Evolutionary conservation across 2,797 vertebrate genomes (phyloP).

Genomic region (Pelobates cultripes): DNA sequence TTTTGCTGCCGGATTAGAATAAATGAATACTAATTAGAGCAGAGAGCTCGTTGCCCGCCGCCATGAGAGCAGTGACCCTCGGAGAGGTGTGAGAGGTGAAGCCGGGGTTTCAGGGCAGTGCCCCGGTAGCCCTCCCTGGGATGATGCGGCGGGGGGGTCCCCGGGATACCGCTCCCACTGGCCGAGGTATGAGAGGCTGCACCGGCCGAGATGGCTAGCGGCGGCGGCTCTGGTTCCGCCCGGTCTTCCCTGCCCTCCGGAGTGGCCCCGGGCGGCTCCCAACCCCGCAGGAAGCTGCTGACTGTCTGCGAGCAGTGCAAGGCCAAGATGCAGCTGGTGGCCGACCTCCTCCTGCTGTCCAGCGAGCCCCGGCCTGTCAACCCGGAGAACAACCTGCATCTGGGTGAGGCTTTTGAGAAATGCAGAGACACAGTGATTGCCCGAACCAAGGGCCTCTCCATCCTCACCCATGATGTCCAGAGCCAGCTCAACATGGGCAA

Average conservation of each 20-base stretch:
- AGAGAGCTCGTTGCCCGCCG: neutral
- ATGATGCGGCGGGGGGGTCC: constrained; percentile 61
- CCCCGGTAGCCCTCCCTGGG: constrained; percentile 56
- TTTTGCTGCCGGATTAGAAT: neutral
- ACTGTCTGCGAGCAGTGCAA: constrained; percentile 92
- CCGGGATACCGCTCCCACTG: constrained; percentile 44
- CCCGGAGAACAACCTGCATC: constrained; percentile 77
- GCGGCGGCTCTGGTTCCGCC: constrained; percentile 83
- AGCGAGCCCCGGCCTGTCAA: constrained; percentile 93
- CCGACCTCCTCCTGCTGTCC: constrained; percentile 93
- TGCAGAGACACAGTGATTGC: constrained; percentile 97
- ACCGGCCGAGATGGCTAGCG: constrained; percentile 86
- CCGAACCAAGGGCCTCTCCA: constrained; percentile 95
- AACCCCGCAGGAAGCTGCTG: constrained; percentile 89
- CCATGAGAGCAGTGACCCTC: neutral
- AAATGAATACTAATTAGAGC: too few relatives aligned
- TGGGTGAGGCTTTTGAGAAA: constrained; percentile 92
- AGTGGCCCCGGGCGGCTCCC: constrained; percentile 70
- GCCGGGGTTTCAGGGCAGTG: constrained; percentile 52
- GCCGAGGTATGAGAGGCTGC: constrained; percentile 49
- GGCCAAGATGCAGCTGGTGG: constrained; percentile 97
- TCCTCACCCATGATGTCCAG: constrained; percentile 96
- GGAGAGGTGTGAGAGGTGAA: neutral
- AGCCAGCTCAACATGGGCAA: constrained; percentile 98
- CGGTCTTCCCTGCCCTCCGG: constrained; percentile 80